Percentiles rank a stretch among this genome's conserved stretches.
Evolutionary conservation across 1,140 invertebrate genomes (phyloP).

Genomic region (Platorchestia sp.): DNA sequence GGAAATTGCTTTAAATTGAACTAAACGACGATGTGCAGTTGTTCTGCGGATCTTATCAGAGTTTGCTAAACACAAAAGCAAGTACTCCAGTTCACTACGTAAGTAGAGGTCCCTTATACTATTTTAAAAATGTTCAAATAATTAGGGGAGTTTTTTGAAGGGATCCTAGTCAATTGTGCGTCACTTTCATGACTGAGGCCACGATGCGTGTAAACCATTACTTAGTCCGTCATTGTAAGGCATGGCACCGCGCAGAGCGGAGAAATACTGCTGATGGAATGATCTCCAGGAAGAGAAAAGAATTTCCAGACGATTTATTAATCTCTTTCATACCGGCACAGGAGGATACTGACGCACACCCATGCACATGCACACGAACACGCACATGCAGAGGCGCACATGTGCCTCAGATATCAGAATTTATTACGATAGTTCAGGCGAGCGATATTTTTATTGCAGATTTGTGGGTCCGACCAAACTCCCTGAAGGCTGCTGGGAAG

Average conservation of each 20-base stretch:
- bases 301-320: neutral
- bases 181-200: neutral
- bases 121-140: neutral
- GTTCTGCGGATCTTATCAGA: neutral
- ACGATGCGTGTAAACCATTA: neutral
- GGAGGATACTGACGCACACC: neutral
- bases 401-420: conserved; percentile 16
- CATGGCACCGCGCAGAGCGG: neutral
- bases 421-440: conserved; percentile 8
- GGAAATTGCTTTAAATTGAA: neutral
- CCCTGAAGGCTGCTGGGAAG: neutral
- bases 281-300: neutral
- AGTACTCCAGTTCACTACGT: neutral
- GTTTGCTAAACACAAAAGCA: neutral
- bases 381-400: neutral
- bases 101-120: too few relatives aligned
- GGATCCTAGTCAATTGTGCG: neutral
- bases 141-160: neutral
- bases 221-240: neutral
- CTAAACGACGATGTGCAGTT: neutral
- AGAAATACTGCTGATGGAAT: neutral
- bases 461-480: conserved; percentile 15
- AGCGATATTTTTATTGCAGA: conserved; percentile 32
- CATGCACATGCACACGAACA: neutral
- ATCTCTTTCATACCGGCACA: neutral